Conservation (phyloP, 35 echinoderm and acorn worm species). For the Ophioderma brevispina region DNA sequence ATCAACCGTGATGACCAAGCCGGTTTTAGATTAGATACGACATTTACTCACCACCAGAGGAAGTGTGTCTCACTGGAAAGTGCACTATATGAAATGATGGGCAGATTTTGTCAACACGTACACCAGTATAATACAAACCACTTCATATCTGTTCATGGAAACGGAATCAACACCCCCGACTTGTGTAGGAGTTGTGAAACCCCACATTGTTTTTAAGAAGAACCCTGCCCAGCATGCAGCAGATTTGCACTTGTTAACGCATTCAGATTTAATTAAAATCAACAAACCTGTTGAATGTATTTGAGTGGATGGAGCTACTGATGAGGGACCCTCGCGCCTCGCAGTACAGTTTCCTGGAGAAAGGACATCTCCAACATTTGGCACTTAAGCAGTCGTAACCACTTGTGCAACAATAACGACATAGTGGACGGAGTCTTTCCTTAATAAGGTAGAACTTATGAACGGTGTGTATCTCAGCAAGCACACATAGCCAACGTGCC, state of each 20-base stretch:
- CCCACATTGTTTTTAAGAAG: conserved; percentile 4
- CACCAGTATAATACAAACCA: conserved; percentile 21
- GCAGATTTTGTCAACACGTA: conserved; percentile 39
- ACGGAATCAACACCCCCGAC: not conserved
- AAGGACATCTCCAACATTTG: not conserved
- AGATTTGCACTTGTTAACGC: conserved; percentile 1
- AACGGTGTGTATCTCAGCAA: conserved; percentile 37
- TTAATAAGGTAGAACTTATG: conserved; percentile 26
- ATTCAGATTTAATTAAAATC: not conserved
- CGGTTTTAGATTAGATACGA: conserved; percentile 22
- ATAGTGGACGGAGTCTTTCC: not conserved
- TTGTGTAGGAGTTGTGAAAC: conserved; percentile 16
- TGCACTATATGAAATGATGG: not conserved
- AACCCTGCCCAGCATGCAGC: conserved; percentile 21
- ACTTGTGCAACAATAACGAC: no score
- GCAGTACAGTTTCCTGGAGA: not conserved
- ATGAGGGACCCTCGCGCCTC: conserved; percentile 14
- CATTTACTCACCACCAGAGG: conserved; percentile 9
- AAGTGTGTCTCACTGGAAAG: not conserved
- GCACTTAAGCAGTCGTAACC: not conserved
- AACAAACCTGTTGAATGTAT: conserved; percentile 21
- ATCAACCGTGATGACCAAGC: not conserved
- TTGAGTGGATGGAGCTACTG: conserved; percentile 21
- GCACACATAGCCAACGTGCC: conserved; percentile 38
- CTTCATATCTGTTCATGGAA: not conserved